A percentile compares a stretch with the other conserved stretches of the same genome.
Conservation (phyloP, 2,113 vertebrate genomes). For the Seriola aureovittata region DNA sequence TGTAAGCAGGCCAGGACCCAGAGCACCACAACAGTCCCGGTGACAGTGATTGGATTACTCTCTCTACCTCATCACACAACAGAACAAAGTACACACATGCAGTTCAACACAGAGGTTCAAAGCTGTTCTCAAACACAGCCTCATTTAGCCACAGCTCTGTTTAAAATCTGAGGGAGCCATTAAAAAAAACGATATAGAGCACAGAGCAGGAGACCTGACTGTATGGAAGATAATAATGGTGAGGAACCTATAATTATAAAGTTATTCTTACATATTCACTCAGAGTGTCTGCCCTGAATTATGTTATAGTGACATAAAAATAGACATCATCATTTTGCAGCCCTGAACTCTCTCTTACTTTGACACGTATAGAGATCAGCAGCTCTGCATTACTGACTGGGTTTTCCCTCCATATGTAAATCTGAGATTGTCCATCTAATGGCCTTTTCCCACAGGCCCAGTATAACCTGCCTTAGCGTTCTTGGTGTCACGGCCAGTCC, state of each 20-base stretch:
- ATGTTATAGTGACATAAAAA: constrained; percentile 5
- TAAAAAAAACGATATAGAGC: not conserved
- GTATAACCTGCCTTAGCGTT: not conserved
- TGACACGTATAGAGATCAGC: not conserved
- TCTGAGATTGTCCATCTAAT: not conserved
- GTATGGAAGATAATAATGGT: not conserved
- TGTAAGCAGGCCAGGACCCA: constrained; percentile 65
- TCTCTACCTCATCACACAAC: constrained; percentile 24
- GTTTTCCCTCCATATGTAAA: not conserved
- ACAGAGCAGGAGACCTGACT: not conserved
- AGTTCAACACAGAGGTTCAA: not conserved
- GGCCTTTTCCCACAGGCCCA: not conserved
- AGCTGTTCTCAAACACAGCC: not conserved
- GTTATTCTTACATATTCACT: constrained; percentile 15
- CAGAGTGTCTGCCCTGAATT: not conserved
- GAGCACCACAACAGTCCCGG: constrained; percentile 45
- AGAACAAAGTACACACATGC: constrained; percentile 15
- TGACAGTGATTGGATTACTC: constrained; percentile 41
- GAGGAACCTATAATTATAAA: constrained; percentile 9
- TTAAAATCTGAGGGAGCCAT: constrained; percentile 2
- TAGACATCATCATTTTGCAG: not conserved
- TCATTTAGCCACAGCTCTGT: not conserved
- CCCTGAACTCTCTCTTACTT: not conserved
- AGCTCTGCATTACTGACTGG: constrained; percentile 2
- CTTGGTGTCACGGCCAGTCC: no score